Evolutionary conservation across 2,797 vertebrate species (phyloP), one percentile per base, ranked within the genome.

Genomic region (Botia almorhae): DNA sequence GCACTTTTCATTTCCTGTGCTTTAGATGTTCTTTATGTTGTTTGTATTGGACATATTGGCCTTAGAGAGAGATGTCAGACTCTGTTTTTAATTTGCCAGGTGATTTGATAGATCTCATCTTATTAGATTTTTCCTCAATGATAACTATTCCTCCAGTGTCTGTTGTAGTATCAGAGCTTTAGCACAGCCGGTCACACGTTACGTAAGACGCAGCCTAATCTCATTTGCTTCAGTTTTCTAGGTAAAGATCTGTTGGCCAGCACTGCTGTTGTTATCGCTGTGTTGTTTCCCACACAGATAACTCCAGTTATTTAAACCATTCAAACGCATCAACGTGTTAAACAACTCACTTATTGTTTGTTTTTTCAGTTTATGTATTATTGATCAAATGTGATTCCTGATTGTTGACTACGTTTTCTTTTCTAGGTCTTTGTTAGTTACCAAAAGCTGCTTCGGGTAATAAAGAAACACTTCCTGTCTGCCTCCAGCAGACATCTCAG

Each of bases 201-300:
- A 82, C 33, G 56, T 85, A 86, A 85, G 75, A 68, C 81, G 51
- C 14, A 26, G 58, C 14, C 77, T 87, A 89, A 87, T 87, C 84
- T 85, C 79, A 76, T 81, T 74, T 46, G 69, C 86, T 82, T 60
- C 11, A 23, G 60, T 29, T 74, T 87, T 84, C 58, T 74, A 77
- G 75, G 70, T 78, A 76, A 71, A 71, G 65, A 60, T 67, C 69
- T 75, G 76, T 50, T 80, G 48, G 79, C 60, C 71, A 29, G 55
- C 43, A 17, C 43, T 72, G 73, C 75, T 78, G 78, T 69, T 83
- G 69, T 79, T 53, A 58, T 72, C 76, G 58, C 73, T 65, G 26
- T 39, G 74, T 61, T 36, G 50, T 78, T 39, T 65, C 33, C 10
- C 33, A n/a, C 33, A 65, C 63, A 39, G 17, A 7, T 39, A 4